Percentiles rank a stretch among this genome's conserved stretches.
Evolutionary conservation across 2,113 vertebrate species (phyloP).

Genomic region (Dunckerocampus dactyliophorus): DNA sequence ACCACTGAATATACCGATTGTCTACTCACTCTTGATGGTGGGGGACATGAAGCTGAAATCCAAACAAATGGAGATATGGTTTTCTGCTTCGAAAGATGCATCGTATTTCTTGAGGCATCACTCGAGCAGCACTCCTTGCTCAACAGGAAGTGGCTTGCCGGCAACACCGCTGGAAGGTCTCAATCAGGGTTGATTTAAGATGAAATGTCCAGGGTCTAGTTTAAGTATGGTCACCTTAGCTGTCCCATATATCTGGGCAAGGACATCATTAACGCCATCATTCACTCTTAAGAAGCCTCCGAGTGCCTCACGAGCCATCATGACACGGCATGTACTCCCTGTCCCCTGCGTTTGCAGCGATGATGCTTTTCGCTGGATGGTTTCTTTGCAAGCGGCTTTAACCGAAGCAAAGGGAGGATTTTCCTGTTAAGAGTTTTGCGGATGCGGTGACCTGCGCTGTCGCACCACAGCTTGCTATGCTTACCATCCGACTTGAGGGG

Average conservation of each 20-base stretch:
- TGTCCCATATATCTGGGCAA: constrained; percentile 66
- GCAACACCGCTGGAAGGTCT: constrained; percentile 10
- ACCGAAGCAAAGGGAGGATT: constrained; percentile 12
- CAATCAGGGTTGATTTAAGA: constrained; percentile 62
- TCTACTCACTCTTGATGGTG: no score
- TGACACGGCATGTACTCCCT: constrained; percentile 30
- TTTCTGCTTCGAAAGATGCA: no score
- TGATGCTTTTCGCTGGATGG: neutral
- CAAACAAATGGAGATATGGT: no score
- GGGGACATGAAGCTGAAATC: no score
- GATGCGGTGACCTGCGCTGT: constrained; percentile 6
- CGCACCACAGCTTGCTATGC: constrained; percentile 6
- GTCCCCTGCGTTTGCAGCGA: constrained; percentile 11
- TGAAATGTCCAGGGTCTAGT: constrained; percentile 53
- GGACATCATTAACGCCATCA: constrained; percentile 64
- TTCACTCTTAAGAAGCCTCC: constrained; percentile 46
- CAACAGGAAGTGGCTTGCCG: constrained; percentile 9
- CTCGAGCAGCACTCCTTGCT: constrained; percentile 1
- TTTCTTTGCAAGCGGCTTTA: constrained; percentile 8
- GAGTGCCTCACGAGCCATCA: constrained; percentile 24
- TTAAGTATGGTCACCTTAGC: constrained; percentile 70
- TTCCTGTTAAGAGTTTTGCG: constrained; percentile 6
- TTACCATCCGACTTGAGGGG: constrained; percentile 21
- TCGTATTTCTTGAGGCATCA: no score
- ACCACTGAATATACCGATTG: no score